Evolutionary conservation across 2,113 vertebrate genomes (phyloP).

Genomic region (Nothobranchius furzeri): DNA sequence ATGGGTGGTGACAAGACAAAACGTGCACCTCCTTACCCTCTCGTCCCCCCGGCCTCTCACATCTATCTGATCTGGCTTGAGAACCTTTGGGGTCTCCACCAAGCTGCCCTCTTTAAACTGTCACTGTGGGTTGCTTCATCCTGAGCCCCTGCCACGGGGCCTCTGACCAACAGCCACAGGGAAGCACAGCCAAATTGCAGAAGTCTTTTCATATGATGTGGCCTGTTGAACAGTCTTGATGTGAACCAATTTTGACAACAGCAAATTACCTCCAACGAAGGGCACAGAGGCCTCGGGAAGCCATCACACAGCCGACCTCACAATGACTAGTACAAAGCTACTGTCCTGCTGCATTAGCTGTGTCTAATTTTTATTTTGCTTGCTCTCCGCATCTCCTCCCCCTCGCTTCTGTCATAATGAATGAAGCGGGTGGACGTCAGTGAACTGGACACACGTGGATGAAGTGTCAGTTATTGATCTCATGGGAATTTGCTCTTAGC

Average conservation of each 20-base stretch:
- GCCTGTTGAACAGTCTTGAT: slow-evolving; percentile 58
- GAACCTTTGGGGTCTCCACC: slow-evolving; percentile 55
- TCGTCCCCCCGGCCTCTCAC: slow-evolving; percentile 22
- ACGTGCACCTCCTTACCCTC: slow-evolving; percentile 55
- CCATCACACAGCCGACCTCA: slow-evolving; percentile 61
- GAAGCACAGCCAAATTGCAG: slow-evolving; percentile 54
- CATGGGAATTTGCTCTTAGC: slow-evolving; percentile 23
- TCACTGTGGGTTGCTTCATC: slow-evolving; percentile 55
- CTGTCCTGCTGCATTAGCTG: slow-evolving; percentile 74
- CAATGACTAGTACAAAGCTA: slow-evolving; percentile 71
- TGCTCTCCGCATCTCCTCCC: slow-evolving; percentile 32
- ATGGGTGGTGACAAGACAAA: slow-evolving; percentile 71
- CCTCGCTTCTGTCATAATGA: slow-evolving; percentile 30
- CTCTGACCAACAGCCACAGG: slow-evolving; percentile 60
- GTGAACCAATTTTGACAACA: slow-evolving; percentile 68
- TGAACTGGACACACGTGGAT: slow-evolving; percentile 37
- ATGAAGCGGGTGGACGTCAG: slow-evolving; percentile 40
- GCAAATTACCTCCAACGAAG: slow-evolving; percentile 72
- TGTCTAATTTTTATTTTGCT: slow-evolving; percentile 58
- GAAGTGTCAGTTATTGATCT: slow-evolving; percentile 56
- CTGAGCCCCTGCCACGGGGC: slow-evolving; percentile 54
- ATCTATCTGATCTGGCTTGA: slow-evolving; percentile 36
- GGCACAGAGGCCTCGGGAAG: slow-evolving; percentile 52
- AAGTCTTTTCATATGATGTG: slow-evolving; percentile 66
- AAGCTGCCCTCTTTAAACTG: slow-evolving; percentile 57